A percentile compares a stretch with the other conserved stretches of the same genome.
Evolutionary conservation across 2,888 invertebrate genomes (phyloP).

Genomic region (Cheilosia soror): DNA sequence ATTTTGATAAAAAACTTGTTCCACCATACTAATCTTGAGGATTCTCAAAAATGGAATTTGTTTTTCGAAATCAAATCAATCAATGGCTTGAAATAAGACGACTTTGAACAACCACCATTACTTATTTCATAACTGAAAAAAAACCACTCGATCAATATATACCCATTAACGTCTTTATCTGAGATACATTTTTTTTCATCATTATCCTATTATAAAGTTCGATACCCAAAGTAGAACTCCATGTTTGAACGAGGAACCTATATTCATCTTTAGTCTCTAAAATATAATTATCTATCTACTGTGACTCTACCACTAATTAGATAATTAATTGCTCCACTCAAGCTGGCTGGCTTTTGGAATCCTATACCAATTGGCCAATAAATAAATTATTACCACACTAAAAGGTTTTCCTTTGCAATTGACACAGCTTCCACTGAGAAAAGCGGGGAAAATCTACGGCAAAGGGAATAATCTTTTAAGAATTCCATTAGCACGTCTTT

Average conservation of each 20-base stretch:
- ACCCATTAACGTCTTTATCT: too few species aligned
- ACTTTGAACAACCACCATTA: too few species aligned
- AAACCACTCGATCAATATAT: too few species aligned
- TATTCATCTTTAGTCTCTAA: conserved; percentile 8
- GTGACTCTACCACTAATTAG: conserved; percentile 54
- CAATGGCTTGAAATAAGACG: too few species aligned
- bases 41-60: too few species aligned
- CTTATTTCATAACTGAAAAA: too few species aligned
- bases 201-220: conserved; percentile 4
- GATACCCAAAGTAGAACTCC: conserved; percentile 8
- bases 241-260: conserved; percentile 7
- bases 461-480: not conserved
- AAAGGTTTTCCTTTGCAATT: conserved; percentile 48
- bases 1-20: too few species aligned
- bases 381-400: conserved; percentile 54
- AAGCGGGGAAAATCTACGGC: not conserved
- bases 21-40: too few species aligned
- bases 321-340: conserved; percentile 59
- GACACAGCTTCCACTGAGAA: not conserved
- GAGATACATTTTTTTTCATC: not conserved
- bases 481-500: conserved; percentile 57
- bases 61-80: too few species aligned
- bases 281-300: conserved; percentile 44
- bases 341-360: conserved; percentile 22
- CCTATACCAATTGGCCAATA: conserved; percentile 48